phyloP scores from a whole-genome alignment of 2,797 vertebrate species.

The Malurus splendens region DNA sequence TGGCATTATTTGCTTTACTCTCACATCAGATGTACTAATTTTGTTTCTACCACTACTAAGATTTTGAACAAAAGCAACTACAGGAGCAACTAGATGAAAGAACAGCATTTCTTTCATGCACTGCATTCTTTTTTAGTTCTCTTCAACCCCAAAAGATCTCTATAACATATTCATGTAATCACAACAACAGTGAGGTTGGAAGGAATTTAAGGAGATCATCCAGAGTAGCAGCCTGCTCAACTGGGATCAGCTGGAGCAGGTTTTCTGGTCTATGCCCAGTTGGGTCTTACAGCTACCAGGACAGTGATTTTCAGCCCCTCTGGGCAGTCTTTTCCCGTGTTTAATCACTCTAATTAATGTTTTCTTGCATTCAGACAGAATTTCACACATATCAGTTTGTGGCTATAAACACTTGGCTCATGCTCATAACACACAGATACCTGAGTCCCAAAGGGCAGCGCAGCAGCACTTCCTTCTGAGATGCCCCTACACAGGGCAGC shows the following conservation, averaged over 20 bases:
- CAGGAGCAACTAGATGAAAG: background rate
- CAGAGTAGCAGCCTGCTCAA: background rate
- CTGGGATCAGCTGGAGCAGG: background rate
- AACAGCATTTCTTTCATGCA: background rate
- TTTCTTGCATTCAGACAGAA: background rate
- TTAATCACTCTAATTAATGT: background rate
- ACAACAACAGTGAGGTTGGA: background rate
- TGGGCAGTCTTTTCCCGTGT: background rate
- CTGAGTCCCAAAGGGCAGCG: rapidly evolving
- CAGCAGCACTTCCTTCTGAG: background rate
- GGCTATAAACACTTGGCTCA: background rate
- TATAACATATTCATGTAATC: background rate
- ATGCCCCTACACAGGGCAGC: background rate
- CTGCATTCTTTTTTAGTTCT: background rate
- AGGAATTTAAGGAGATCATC: background rate
- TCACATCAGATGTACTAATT: background rate
- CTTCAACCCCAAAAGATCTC: background rate
- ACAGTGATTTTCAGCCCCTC: background rate
- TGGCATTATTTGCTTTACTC: background rate
- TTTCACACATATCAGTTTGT: rapidly evolving
- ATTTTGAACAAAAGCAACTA: background rate
- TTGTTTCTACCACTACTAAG: background rate
- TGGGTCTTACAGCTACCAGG: background rate
- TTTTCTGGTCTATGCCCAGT: background rate
- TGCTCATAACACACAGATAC: background rate